Conservation (phyloP, 2,113 vertebrate genomes). For the Megatriorchis doriae region DNA sequence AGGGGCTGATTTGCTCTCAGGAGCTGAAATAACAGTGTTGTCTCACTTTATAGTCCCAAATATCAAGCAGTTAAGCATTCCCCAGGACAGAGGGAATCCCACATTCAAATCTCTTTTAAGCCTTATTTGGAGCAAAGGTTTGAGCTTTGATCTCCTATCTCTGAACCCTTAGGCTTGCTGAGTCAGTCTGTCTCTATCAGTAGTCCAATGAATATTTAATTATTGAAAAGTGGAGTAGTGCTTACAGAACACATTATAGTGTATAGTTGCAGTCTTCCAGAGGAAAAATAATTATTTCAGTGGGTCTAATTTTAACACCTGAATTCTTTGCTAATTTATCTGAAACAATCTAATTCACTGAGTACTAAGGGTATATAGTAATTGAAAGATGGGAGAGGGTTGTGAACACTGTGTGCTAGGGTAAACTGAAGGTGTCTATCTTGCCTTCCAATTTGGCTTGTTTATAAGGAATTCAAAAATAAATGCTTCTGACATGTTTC, state of each 20-base stretch:
- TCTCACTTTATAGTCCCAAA: not conserved
- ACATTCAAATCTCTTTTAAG: not conserved
- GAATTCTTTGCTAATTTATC: not conserved
- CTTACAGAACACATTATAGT: not conserved
- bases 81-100: not conserved
- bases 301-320: not conserved
- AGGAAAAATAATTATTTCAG: not conserved
- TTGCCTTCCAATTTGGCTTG: constrained; percentile 3
- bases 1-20: not conserved
- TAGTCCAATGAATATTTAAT: constrained; percentile 13
- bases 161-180: not conserved
- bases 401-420: not conserved
- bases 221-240: not conserved
- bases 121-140: not conserved
- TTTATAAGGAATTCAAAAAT: constrained; percentile 9
- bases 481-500: constrained; percentile 41
- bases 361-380: not conserved
- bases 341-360: not conserved
- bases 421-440: not conserved
- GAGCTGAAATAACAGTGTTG: not conserved
- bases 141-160: not conserved
- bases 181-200: not conserved
- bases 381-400: not conserved
- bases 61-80: not conserved
- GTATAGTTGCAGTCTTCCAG: not conserved